Evolutionary conservation across 1,140 invertebrate genomes (phyloP).

Genomic region (Drosophila truncata): DNA sequence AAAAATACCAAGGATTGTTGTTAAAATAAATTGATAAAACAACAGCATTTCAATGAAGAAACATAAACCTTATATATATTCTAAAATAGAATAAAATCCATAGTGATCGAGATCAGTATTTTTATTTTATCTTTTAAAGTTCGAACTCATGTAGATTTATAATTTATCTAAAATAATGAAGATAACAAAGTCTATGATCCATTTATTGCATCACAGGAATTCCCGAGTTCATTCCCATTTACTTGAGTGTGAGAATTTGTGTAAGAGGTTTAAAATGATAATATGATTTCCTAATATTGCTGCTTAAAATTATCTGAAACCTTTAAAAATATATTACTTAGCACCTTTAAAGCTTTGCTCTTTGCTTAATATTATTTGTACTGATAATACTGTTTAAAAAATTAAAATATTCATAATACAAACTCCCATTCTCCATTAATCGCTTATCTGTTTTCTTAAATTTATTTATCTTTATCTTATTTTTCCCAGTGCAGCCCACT

Average conservation of each 20-base stretch:
- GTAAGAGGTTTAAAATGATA: too few species aligned
- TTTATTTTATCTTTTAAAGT: too few species aligned
- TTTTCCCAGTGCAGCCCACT: constrained; percentile 20
- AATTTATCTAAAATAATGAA: too few species aligned
- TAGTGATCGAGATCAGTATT: too few species aligned
- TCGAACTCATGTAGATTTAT: too few species aligned
- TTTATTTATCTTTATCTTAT: not conserved
- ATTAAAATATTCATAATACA: too few species aligned
- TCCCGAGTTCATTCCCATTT: not conserved
- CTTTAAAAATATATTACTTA: not conserved
- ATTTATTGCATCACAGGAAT: not conserved
- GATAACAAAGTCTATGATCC: too few species aligned
- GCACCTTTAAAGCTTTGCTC: too few species aligned
- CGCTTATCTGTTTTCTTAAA: too few species aligned
- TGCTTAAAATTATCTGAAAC: not conserved
- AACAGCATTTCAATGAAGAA: too few species aligned
- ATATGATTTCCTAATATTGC: not conserved
- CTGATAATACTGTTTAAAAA: not conserved
- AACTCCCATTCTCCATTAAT: not conserved
- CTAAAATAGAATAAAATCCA: too few species aligned
- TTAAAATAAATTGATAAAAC: not conserved
- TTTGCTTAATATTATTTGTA: not conserved
- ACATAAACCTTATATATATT: too few species aligned
- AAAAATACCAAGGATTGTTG: not conserved
- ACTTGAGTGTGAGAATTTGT: not conserved